Conservation (phyloP, 2,797 vertebrate species). For the Loris lydekkerianus region DNA sequence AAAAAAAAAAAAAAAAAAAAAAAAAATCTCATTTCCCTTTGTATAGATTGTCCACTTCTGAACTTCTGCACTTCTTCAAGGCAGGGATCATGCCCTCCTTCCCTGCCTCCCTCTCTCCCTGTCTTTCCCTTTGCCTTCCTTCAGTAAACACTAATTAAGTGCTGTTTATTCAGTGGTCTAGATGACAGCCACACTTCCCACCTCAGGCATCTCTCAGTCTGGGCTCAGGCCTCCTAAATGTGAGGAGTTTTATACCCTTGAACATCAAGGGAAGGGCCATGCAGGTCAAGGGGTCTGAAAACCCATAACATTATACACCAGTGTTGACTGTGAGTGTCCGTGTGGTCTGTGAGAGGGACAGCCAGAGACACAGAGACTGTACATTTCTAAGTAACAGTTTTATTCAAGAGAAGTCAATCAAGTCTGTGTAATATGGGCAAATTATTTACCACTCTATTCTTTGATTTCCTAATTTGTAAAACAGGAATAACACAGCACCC, state of each 20-base stretch:
- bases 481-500: neutral
- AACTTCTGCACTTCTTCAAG: neutral
- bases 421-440: neutral
- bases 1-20: too few species aligned
- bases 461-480: neutral
- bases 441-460: neutral
- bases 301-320: fast-evolving
- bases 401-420: neutral
- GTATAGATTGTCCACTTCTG: neutral
- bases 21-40: neutral
- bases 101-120: neutral
- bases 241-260: neutral
- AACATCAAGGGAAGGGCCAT: neutral
- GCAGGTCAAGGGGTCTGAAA: neutral
- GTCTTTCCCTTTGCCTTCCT: neutral
- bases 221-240: neutral
- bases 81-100: neutral
- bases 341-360: neutral
- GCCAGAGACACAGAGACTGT: neutral
- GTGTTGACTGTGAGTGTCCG: neutral
- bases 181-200: neutral
- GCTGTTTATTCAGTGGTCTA: neutral
- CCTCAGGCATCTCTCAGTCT: neutral
- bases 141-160: neutral
- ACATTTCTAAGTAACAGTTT: neutral